Percentiles rank a stretch among this genome's conserved stretches.
phyloP scores from a whole-genome alignment of 2,888 invertebrate species.

The Notocelia uddmanniana region DNA sequence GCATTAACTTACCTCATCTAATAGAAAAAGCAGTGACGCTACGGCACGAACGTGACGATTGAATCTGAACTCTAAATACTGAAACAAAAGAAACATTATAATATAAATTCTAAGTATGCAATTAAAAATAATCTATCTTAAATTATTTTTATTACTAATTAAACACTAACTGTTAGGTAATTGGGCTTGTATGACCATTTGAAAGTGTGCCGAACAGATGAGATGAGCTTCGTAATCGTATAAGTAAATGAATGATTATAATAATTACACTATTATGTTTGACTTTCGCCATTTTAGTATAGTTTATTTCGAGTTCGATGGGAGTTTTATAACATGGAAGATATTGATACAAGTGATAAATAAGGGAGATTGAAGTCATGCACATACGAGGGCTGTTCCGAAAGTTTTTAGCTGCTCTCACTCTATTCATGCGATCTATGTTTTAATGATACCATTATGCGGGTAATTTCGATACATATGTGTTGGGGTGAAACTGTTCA shows the following conservation, averaged over 20 bases:
- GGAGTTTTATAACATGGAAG: too few relatives aligned
- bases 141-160: background rate
- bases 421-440: too few relatives aligned
- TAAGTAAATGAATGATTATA: background rate
- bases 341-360: too few relatives aligned
- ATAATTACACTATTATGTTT: too few relatives aligned
- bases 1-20: slow-evolving; percentile 89
- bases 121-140: background rate
- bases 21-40: slow-evolving; percentile 91
- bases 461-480: too few relatives aligned
- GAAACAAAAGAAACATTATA: slow-evolving; percentile 61
- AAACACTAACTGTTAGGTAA: background rate
- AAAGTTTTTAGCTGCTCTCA: too few relatives aligned
- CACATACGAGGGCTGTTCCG: too few relatives aligned
- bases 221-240: too few relatives aligned
- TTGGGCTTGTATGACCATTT: background rate
- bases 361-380: background rate
- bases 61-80: slow-evolving; percentile 93
- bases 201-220: background rate
- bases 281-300: too few relatives aligned
- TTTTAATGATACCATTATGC: too few relatives aligned
- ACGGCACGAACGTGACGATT: slow-evolving; percentile 89
- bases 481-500: too few relatives aligned
- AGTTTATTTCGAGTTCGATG: too few relatives aligned
- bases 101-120: background rate